Conservation (phyloP, 2,888 invertebrate species). For the Phragmatobia fuliginosa region DNA sequence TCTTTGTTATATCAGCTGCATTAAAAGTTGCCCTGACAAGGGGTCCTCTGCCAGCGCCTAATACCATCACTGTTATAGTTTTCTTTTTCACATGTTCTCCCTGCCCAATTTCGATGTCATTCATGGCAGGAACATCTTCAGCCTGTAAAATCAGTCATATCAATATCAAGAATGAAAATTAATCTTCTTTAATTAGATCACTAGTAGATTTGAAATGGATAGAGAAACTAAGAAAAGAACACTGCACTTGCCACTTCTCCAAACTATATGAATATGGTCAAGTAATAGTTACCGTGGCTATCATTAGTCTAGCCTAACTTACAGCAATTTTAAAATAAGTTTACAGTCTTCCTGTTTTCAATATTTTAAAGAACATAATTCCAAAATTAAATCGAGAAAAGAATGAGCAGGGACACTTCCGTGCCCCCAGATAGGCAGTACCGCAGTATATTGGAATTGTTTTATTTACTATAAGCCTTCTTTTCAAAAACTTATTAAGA, state of each 20-base stretch:
- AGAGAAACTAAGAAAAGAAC: background rate
- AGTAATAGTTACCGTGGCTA: no score
- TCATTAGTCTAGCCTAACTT: background rate
- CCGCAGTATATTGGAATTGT: no score
- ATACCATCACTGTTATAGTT: slow-evolving; percentile 91
- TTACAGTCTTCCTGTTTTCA: no score
- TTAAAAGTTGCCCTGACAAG: slow-evolving; percentile 95
- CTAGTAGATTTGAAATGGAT: background rate
- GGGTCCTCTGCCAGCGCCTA: slow-evolving; percentile 98
- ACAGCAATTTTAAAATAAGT: background rate
- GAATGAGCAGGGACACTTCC: no score
- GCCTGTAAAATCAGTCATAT: slow-evolving; percentile 5
- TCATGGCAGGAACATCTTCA: slow-evolving; percentile 23
- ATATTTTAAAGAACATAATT: no score
- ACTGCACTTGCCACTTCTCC: no score
- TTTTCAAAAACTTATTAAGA: background rate
- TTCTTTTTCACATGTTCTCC: slow-evolving; percentile 60
- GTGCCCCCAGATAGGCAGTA: no score
- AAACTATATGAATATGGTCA: no score
- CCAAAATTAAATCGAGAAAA: no score
- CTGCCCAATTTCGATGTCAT: slow-evolving; percentile 44
- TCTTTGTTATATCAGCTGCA: slow-evolving; percentile 91
- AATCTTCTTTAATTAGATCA: background rate
- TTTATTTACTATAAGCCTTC: no score
- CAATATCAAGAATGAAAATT: background rate